Conservation (phyloP, 2,888 invertebrate species). For the Drosophila falleni region DNA sequence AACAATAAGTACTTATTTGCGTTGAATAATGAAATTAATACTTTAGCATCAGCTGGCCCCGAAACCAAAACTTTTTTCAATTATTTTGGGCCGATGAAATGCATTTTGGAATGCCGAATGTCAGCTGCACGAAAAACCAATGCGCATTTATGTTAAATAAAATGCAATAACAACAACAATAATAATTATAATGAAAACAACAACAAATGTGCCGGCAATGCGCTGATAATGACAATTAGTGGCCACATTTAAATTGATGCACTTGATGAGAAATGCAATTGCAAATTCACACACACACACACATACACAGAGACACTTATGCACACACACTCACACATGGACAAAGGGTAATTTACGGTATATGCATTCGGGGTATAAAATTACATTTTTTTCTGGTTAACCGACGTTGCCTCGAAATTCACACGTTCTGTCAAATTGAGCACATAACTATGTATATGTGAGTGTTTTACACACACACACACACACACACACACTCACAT, state of each 20-base stretch:
- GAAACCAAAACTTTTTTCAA: slow-evolving; percentile 13
- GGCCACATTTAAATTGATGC: slow-evolving; percentile 82
- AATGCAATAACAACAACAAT: slow-evolving; percentile 24
- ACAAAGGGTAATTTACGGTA: slow-evolving; percentile 69
- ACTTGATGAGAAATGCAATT: slow-evolving; percentile 79
- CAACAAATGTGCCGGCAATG: slow-evolving; percentile 51
- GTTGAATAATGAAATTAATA: slow-evolving; percentile 3
- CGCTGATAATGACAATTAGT: slow-evolving; percentile 81
- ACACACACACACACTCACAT: slow-evolving; percentile 14
- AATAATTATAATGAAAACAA: slow-evolving; percentile 22
- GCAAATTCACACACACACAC: slow-evolving; percentile 49
- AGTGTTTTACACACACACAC: slow-evolving; percentile 1
- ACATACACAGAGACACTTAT: slow-evolving; percentile 5
- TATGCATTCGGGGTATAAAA: slow-evolving; percentile 59
- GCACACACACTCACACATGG: slow-evolving; percentile 16
- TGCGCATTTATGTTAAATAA: slow-evolving; percentile 28
- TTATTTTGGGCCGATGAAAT: slow-evolving; percentile 11
- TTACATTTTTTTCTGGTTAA: slow-evolving; percentile 76
- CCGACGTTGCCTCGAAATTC: slow-evolving; percentile 75
- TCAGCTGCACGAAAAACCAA: slow-evolving; percentile 14
- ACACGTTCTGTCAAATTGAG: slow-evolving; percentile 70
- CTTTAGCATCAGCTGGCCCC: too few species aligned
- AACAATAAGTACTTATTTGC: slow-evolving; percentile 4
- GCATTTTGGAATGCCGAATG: slow-evolving; percentile 14
- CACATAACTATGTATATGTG: slow-evolving; percentile 6